A percentile compares a stretch with the other conserved stretches of the same genome.
Conservation (phyloP, 2,888 invertebrate species). For the Disparrhopalites patrizii region DNA sequence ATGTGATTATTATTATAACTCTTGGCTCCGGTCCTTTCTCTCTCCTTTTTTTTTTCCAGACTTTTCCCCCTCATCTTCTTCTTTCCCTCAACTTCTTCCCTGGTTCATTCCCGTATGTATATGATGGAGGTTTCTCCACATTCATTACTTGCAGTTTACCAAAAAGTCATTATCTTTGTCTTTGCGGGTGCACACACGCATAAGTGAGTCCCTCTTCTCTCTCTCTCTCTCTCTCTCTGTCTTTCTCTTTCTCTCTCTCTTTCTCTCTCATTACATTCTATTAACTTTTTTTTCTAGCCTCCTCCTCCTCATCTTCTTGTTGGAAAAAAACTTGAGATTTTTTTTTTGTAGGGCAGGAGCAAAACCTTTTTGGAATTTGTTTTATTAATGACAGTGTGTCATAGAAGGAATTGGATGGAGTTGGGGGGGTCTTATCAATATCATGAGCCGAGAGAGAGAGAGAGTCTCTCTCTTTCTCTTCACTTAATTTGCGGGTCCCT, state of each 20-base stretch:
- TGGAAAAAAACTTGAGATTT: too few relatives aligned
- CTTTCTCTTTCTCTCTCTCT: neutral
- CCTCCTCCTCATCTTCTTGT: neutral
- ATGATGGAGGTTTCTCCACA: neutral
- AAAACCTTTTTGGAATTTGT: conserved; percentile 10
- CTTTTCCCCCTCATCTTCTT: conserved; percentile 4
- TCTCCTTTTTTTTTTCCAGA: too few relatives aligned
- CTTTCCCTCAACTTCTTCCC: neutral
- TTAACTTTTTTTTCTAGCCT: neutral
- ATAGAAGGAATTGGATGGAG: conserved; percentile 2
- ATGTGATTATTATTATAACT: neutral
- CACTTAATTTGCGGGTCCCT: too few relatives aligned
- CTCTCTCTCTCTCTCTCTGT: neutral
- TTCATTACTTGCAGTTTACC: conserved; percentile 14
- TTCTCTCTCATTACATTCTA: conserved; percentile 4
- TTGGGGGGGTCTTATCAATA: neutral
- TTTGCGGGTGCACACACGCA: conserved; percentile 18
- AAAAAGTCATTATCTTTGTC: conserved; percentile 19
- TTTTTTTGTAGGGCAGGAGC: conserved; percentile 6
- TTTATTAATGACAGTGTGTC: conserved; percentile 8
- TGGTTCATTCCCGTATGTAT: neutral
- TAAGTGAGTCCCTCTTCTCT: neutral
- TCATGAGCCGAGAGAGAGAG: too few relatives aligned
- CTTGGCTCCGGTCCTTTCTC: conserved; percentile 5
- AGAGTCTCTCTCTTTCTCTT: too few relatives aligned